A percentile compares a stretch with the other conserved stretches of the same genome.
These are phyloP conservation scores for Danionella dracula DNA, from an alignment of 2,797 vertebrate genomes.

Conservation along the genomic window DNA sequence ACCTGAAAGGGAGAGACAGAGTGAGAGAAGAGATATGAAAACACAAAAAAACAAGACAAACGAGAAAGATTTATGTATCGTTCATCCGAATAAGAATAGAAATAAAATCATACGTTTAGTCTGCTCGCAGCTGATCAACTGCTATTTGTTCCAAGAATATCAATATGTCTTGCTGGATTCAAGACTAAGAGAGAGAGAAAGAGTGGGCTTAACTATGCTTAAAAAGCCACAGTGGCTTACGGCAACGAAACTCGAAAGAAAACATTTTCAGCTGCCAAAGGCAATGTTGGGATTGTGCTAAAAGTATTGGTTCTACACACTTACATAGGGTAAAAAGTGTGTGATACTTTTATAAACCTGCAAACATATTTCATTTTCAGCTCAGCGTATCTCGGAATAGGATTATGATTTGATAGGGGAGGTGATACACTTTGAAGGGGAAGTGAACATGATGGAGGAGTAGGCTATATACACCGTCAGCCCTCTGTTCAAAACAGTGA, in stretches of 20 bases:
- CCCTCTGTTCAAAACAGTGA: conserved; percentile 30
- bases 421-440: conserved; percentile 35
- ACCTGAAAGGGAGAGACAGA: conserved; percentile 50
- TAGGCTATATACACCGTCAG: conserved; percentile 36
- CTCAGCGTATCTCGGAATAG: conserved; percentile 29
- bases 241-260: conserved; percentile 54
- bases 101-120: conserved; percentile 49
- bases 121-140: conserved; percentile 52
- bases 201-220: background rate
- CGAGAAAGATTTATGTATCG: conserved; percentile 62
- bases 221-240: conserved; percentile 32
- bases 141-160: conserved; percentile 52
- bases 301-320: conserved; percentile 53
- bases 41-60: conserved; percentile 49
- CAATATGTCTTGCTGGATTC: conserved; percentile 45
- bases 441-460: conserved; percentile 38
- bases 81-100: conserved; percentile 59
- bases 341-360: conserved; percentile 39
- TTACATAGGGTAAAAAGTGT: conserved; percentile 32
- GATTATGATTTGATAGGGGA: conserved; percentile 34
- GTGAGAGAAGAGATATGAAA: conserved; percentile 2
- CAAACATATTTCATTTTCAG: conserved; percentile 29
- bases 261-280: conserved; percentile 44
- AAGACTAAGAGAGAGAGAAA: conserved; percentile 38
- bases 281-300: conserved; percentile 51